Conservation (phyloP, 2,888 invertebrate species). For the Phorcus lineatus region DNA sequence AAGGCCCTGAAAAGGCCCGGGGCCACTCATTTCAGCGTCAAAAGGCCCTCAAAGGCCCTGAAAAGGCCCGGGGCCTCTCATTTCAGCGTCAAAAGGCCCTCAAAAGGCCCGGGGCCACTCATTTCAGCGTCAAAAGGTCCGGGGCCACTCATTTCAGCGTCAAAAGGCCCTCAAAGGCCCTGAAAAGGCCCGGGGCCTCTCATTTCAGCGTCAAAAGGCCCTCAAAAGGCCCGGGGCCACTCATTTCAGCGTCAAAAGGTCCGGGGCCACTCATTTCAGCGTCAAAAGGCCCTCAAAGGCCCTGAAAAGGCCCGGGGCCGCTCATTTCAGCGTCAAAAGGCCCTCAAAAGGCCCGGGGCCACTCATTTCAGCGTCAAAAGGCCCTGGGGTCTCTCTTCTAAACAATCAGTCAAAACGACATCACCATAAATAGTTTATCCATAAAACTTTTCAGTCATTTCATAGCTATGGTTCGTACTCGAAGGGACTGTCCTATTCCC, state of each 20-base stretch:
- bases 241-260: background rate
- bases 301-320: background rate
- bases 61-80: background rate
- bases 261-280: background rate
- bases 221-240: background rate
- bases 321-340: slow-evolving; percentile 29
- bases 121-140: background rate
- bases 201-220: slow-evolving; percentile 35
- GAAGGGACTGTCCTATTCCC: slow-evolving; percentile 11
- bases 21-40: no score
- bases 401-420: slow-evolving; percentile 29
- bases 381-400: slow-evolving; percentile 21
- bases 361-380: slow-evolving; percentile 35
- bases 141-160: background rate
- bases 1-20: background rate
- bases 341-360: background rate
- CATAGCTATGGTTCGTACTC: background rate
- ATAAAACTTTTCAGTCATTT: background rate
- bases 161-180: background rate
- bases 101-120: background rate
- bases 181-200: background rate
- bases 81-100: slow-evolving; percentile 17
- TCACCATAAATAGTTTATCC: background rate
- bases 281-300: background rate
- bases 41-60: background rate